Base-by-base conservation (phyloP, 2,888 invertebrate species). In the Catocala sponsa region DNA sequence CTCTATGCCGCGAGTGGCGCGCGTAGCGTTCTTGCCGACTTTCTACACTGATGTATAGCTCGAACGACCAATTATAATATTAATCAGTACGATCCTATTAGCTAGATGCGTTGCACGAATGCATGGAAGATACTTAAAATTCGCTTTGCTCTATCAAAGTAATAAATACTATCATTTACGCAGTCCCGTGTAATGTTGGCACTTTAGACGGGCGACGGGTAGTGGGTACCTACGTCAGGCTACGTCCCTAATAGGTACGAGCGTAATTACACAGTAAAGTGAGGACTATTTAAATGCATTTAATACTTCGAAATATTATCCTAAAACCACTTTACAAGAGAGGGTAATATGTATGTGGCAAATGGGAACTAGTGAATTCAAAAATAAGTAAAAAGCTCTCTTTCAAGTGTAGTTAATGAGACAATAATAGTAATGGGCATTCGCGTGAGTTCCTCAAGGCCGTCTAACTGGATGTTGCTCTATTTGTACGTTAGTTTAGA, bases 31-130 rank as follows among this genome's bases (percentile, higher is more conserved):
- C 92, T 91, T 92, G 86, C 91, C 90, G 85, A 94, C 94, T 94
- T 94, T 94, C 94, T 94, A 94, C 90, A 85, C 88, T 90, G 91
- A 92, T 89, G 89, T 90, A 92, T 92, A 88, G 89, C 88, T 87
- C 91, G 91, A 88, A 84, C 87, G 83, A 88, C 84, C 91, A 92
- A 94, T 94, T 94, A 94, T 90, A 92, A 92, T 94, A 93, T 94
- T 93, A 94, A 93, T 92, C 91, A 92, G 92, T 88, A 89, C 91
- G 91, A 90, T 90, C 91, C 87, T 88, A 90, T 85, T 83, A 82
- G 83, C 81, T 76, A 88, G 88, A 88, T 88, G 90, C 89, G 86
- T 89, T 88, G 88, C 86, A 80, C 78, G 82, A 85, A 84, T 87
- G 86, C 89, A 91, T 91, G 91, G 88, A 89, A 87, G 87, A 84